Base-by-base conservation (phyloP, 92 coral and sea anemone genomes). In the Hydrozoanthus gracilis region DNA sequence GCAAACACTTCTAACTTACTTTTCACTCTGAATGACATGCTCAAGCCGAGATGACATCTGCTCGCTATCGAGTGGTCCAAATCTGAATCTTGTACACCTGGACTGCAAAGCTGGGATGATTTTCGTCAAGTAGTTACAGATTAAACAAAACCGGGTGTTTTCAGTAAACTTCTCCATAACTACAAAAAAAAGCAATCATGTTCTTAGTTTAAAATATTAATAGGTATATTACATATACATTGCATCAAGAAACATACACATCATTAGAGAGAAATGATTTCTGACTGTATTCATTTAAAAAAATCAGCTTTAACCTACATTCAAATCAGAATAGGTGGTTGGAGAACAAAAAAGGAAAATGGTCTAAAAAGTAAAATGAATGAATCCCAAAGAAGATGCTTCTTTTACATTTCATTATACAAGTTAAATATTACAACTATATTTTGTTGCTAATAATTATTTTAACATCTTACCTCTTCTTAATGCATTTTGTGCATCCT, bases 141-240 rank as follows among this genome's bases (percentile, higher is more conserved):
- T 96, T 87, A 96, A 90, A 79, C 99, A 96, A 90, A 96, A 96
- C 77, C 99, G 88, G 39, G 99, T 96, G 89, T 96, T 96, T 82
- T 96, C 99, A 70, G 99, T 96, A 90, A 96, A 96, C 82, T 96
- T 96, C 91, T 96, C 99, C 99, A 96, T 96, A 27, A 96, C 99
- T 96, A 77, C 44, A 83, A 13, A 62, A 58, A 15, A 9, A 11
- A 16, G 3, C 15, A 10, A 8, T 11, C 14, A 10, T 56, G 3
- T 56, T n/a, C 5, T 56, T 7, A 56, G 11, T 9, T 56, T 56
- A 6, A 56, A 10, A 56, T 56, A 56, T 54, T 54, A 8, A 54
- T 13, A 54, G 60, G 1, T 3, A 54, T 54, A 13, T 54, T 54
- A 27, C 39, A 0, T 27, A 27, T 27, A 27, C 39, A 27, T 27